Evolutionary conservation across 2,888 invertebrate species (phyloP).

Genomic region (Drosophila planitibia): DNA sequence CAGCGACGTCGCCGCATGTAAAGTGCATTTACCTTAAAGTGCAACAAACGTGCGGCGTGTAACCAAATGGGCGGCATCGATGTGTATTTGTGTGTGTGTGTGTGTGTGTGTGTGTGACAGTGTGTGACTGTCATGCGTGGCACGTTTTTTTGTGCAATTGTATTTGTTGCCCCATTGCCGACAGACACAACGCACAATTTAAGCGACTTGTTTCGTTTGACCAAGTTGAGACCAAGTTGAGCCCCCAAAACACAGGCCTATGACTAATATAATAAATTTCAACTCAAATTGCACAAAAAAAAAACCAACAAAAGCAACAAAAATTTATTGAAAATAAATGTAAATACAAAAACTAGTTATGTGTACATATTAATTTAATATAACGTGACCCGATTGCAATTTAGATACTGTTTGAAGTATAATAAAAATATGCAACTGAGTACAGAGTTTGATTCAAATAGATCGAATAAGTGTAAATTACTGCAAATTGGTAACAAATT

Average conservation of each 20-base stretch:
- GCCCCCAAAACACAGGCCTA: slow-evolving; percentile 35
- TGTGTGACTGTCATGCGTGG: slow-evolving; percentile 65
- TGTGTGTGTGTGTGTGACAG: slow-evolving; percentile 25
- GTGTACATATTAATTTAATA: slow-evolving; percentile 9
- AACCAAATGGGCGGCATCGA: slow-evolving; percentile 52
- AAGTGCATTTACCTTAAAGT: slow-evolving; percentile 81
- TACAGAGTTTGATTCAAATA: not conserved
- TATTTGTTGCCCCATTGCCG: slow-evolving; percentile 28
- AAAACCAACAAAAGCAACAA: not conserved
- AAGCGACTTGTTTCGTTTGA: slow-evolving; percentile 59
- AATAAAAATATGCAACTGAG: not conserved
- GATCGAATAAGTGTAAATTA: not conserved
- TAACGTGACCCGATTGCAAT: slow-evolving; percentile 3
- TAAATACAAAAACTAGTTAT: slow-evolving; percentile 10
- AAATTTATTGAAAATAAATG: slow-evolving; percentile 3
- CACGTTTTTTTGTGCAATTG: slow-evolving; percentile 76
- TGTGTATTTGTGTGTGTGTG: not conserved
- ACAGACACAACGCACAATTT: slow-evolving; percentile 39
- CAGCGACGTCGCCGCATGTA: slow-evolving; percentile 31
- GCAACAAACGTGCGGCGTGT: slow-evolving; percentile 55
- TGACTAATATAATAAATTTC: slow-evolving; percentile 63
- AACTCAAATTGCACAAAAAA: slow-evolving; percentile 3
- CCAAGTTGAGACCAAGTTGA: slow-evolving; percentile 48
- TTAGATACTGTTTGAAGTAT: not conserved
- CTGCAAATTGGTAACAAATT: not conserved